Evolutionary conservation across 2,888 invertebrate species (phyloP), one percentile per base, ranked within the genome.

Genomic region (Nemotelus nigrinus): DNA sequence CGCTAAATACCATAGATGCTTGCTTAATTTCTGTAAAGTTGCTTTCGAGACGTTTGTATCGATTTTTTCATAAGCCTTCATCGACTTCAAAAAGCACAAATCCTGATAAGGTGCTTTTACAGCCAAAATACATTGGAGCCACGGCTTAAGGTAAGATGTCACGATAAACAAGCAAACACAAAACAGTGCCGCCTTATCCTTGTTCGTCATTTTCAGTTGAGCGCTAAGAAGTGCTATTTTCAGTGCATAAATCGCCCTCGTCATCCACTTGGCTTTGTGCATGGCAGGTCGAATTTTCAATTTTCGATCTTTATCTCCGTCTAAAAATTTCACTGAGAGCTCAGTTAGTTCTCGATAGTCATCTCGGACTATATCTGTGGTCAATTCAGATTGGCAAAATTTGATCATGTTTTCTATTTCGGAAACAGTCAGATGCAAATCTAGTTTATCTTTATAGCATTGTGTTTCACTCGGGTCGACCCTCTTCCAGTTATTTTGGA

Each of bases 201-300:
- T 78, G 8, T 39, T 76, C 39, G 57, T 80, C 55, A 78, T 70
- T 78, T 79, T 80, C 25, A 25, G 25, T 25, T 78, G 72, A 58
- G 53, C 5, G n/a, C 70, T 70, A 55, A 79, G 58, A 64, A 81
- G 79, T 44, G 47, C 78, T 77, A 81, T 80, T 80, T 81, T 83
- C 47, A 82, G 67, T 6, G 79, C 77, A 78, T 83, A 83, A 25
- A 79, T 82, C 44, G 82, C 81, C 80, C 80, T 83, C 50, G 81
- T 80, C 82, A 84, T 82, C 82, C 82, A 83, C 75, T 81, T 74
- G 70, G 83, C 82, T 80, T 83, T 25, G 25, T 25, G 25, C 25
- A 25, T 25, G 25, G 25, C 25, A 25, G 82, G 79, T 83, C 79
- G 63, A 47, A 81, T 63, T 75, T 80, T 77, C 4, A 79, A 43